Conservation (phyloP, 2,113 vertebrate species). For the Malurus melanocephalus region DNA sequence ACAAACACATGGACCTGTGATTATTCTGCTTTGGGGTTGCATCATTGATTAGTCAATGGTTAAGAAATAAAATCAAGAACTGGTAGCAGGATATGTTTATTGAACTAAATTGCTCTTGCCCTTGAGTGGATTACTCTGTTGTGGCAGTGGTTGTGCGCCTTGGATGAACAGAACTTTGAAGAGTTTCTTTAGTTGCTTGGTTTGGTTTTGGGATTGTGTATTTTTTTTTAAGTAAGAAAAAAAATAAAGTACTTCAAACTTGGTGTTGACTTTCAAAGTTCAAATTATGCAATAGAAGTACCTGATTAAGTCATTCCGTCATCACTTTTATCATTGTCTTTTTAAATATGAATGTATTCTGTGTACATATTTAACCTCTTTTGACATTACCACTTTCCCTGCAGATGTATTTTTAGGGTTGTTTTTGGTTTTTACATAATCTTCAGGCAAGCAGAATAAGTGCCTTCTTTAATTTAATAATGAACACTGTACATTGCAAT, state of each 20-base stretch:
- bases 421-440: neutral
- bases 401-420: neutral
- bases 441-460: constrained; percentile 37
- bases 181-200: neutral
- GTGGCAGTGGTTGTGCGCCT: neutral
- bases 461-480: constrained; percentile 53
- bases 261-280: neutral
- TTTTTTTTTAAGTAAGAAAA: neutral
- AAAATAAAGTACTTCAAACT: neutral
- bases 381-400: neutral
- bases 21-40: neutral
- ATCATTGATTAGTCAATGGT: neutral
- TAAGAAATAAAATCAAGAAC: neutral
- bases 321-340: neutral
- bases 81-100: neutral
- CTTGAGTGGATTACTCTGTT: accelerated
- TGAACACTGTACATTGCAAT: neutral
- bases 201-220: neutral
- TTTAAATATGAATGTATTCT: neutral
- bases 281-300: neutral
- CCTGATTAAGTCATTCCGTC: neutral
- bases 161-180: neutral
- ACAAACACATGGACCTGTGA: constrained; percentile 20
- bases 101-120: neutral
- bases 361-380: neutral